Evolutionary conservation across 2,888 invertebrate genomes (phyloP).

Genomic region (Papilio demoleus): DNA sequence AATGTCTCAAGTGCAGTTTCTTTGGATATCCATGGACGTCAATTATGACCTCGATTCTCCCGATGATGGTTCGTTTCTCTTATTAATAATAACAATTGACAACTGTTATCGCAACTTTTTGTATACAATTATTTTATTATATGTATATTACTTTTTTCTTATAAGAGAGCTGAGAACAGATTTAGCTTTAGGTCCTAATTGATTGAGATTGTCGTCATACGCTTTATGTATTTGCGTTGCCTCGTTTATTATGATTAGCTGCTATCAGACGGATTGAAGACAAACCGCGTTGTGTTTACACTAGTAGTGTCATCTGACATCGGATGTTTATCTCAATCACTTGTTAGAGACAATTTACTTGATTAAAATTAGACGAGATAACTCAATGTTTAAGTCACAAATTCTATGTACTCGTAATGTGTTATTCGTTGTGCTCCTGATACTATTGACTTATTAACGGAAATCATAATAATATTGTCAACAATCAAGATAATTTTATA

Average conservation of each 20-base stretch:
- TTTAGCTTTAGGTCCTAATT: neutral
- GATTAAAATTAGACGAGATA: neutral
- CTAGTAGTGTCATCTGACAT: neutral
- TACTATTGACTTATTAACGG: too few relatives aligned
- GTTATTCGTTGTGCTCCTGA: too few relatives aligned
- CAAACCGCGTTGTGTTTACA: constrained; percentile 15
- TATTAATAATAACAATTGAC: too few relatives aligned
- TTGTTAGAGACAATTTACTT: neutral
- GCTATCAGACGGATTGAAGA: constrained; percentile 6
- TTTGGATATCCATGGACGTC: too few relatives aligned
- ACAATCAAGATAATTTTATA: too few relatives aligned
- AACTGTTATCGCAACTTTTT: too few relatives aligned
- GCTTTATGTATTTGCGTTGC: constrained; percentile 14
- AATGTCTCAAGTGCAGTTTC: too few relatives aligned
- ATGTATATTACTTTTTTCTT: too few relatives aligned
- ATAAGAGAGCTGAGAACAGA: neutral
- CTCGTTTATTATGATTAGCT: constrained; percentile 23
- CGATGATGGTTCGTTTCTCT: too few relatives aligned
- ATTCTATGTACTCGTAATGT: too few relatives aligned
- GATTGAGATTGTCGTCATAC: constrained; percentile 14
- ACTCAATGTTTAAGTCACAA: neutral
- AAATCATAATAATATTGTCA: neutral
- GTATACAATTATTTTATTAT: too few relatives aligned
- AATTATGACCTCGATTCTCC: too few relatives aligned
- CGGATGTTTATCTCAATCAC: constrained; percentile 2